Percentiles rank a stretch among this genome's conserved stretches.
Evolutionary conservation across 1,140 invertebrate species (phyloP).

Genomic region (Eurosta solidaginis): DNA sequence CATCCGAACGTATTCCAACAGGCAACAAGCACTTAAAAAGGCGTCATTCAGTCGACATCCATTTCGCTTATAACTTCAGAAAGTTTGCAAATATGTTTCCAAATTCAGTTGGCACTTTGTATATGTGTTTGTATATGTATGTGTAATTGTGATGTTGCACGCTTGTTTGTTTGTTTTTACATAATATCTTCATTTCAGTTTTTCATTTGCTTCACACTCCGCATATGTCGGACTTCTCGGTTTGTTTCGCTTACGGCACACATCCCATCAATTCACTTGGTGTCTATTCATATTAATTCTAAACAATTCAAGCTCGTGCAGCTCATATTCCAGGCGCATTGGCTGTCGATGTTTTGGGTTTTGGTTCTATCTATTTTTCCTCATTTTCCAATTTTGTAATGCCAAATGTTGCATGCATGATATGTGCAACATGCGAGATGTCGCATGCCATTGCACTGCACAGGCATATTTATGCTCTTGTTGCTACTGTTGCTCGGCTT

Average conservation of each 20-base stretch:
- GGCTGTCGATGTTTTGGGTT: not conserved
- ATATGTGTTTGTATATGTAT: not conserved
- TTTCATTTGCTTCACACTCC: not conserved
- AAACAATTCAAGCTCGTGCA: not conserved
- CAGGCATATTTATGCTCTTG: too few species aligned
- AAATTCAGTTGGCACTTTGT: not conserved
- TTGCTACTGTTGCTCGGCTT: not conserved
- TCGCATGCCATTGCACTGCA: not conserved
- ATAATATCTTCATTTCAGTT: not conserved
- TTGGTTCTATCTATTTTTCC: not conserved
- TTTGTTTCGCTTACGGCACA: too few species aligned
- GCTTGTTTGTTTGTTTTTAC: slow-evolving; percentile 12
- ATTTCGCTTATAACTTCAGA: not conserved
- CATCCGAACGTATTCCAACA: not conserved
- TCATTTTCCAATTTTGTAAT: not conserved
- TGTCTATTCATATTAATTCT: too few species aligned
- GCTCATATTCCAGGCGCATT: not conserved
- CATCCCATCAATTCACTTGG: too few species aligned
- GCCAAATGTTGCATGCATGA: slow-evolving; percentile 21
- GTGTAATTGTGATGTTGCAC: not conserved
- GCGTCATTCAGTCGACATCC: not conserved
- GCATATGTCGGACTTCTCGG: not conserved
- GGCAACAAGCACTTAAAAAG: not conserved
- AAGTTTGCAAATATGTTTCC: not conserved
- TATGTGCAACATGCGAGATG: slow-evolving; percentile 14